Conservation (phyloP, 2,888 invertebrate species). For the Hydropsyche betteni region DNA sequence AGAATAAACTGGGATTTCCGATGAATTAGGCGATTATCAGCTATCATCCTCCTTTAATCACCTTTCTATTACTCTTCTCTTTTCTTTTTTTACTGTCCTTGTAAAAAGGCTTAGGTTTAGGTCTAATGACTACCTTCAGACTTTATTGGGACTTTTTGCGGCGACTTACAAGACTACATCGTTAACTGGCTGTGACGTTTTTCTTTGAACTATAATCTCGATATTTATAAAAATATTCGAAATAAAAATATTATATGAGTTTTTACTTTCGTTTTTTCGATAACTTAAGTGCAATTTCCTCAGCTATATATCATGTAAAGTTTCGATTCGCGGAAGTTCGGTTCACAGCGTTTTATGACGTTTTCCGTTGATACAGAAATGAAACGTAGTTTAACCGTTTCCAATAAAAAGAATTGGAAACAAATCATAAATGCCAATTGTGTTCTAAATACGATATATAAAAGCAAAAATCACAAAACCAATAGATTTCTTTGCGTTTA, state of each 20-base stretch:
- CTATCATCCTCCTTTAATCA: constrained; percentile 20
- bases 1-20: constrained; percentile 12
- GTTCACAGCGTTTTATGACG: background rate
- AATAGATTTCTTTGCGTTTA: background rate
- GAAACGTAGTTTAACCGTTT: background rate
- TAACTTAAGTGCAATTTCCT: constrained; percentile 1
- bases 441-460: background rate
- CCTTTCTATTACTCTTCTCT: constrained; percentile 12
- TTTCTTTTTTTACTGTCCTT: constrained; percentile 1
- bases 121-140: constrained; percentile 15
- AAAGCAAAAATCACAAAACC: background rate
- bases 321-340: background rate
- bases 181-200: background rate
- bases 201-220: background rate
- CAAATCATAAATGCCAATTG: background rate
- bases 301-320: constrained; percentile 11
- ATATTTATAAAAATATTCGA: too few relatives aligned
- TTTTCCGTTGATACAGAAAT: constrained; percentile 12
- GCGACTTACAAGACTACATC: background rate
- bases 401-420: background rate
- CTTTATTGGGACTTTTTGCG: constrained; percentile 24
- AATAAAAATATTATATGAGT: too few relatives aligned
- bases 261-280: too few relatives aligned
- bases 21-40: constrained; percentile 9
- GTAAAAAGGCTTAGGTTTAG: constrained; percentile 14